Percentiles rank a stretch among this genome's conserved stretches.
Conservation (phyloP, 2,113 vertebrate species). For the Myotis brandtii region DNA sequence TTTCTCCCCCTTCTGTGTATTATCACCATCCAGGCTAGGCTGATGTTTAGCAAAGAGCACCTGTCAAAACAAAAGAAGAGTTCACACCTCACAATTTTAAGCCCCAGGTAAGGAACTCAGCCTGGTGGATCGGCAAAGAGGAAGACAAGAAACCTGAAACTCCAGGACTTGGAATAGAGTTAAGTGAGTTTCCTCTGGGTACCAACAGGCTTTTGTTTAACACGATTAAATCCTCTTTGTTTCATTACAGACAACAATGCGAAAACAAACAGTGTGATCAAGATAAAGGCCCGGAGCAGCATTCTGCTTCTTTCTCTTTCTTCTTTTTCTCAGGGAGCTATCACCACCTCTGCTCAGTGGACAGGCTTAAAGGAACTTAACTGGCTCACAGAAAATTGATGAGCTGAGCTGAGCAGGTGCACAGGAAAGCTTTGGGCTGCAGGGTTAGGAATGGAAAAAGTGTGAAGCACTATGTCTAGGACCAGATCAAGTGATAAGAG, state of each 20-base stretch:
- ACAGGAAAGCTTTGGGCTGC: conserved; percentile 84
- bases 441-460: conserved; percentile 72
- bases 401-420: conserved; percentile 85
- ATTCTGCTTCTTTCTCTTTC: conserved; percentile 79
- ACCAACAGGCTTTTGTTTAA: conserved; percentile 87
- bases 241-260: conserved; percentile 86
- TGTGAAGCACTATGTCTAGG: conserved; percentile 86
- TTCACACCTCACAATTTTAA: conserved; percentile 88
- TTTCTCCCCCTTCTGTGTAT: conserved; percentile 76
- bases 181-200: conserved; percentile 89
- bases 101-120: conserved; percentile 89
- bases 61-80: conserved; percentile 92
- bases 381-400: conserved; percentile 86
- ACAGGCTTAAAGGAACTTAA: conserved; percentile 83
- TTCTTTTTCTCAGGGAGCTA: conserved; percentile 70
- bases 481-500: conserved; percentile 87
- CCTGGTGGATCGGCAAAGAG: conserved; percentile 83
- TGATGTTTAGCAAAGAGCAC: conserved; percentile 87
- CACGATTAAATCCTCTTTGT: conserved; percentile 90
- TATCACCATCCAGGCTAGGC: conserved; percentile 74
- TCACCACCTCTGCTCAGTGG: conserved; percentile 83
- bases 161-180: conserved; percentile 81
- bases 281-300: conserved; percentile 86
- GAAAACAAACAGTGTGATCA: conserved; percentile 89
- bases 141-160: conserved; percentile 88